These are phyloP conservation scores for Sitta europaea DNA, from an alignment of 2,113 vertebrate species.

Conservation along the genomic window DNA sequence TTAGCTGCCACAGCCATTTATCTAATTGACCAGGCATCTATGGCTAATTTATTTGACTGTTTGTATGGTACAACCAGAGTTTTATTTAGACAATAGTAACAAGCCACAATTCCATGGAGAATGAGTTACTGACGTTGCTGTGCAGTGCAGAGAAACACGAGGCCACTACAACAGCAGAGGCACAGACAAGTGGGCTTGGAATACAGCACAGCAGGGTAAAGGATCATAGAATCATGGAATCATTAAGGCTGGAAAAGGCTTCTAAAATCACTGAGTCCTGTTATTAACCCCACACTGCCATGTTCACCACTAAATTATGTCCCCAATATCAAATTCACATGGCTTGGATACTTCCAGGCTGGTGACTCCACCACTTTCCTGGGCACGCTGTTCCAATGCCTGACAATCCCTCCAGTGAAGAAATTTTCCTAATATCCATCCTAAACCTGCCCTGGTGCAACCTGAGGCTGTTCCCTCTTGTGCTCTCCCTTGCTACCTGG, in stretches of 20 bases:
- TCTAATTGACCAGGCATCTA: neutral
- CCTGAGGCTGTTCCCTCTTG: neutral
- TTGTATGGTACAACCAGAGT: neutral
- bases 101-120: neutral
- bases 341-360: neutral
- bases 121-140: neutral
- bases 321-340: too few species aligned
- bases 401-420: too few species aligned
- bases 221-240: neutral
- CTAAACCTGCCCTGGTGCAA: neutral
- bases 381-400: neutral
- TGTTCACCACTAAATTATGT: too few species aligned
- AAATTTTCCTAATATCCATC: neutral
- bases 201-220: neutral
- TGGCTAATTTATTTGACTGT: neutral
- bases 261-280: neutral
- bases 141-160: rapidly evolving
- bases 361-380: neutral
- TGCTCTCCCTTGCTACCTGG: neutral
- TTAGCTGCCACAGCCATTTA: neutral
- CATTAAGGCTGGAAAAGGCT: neutral
- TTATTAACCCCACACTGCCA: neutral
- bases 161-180: neutral
- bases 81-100: neutral
- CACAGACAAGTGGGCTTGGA: neutral